Evolutionary conservation across 2,888 invertebrate genomes (phyloP).

Genomic region (Aleiodes alternator): DNA sequence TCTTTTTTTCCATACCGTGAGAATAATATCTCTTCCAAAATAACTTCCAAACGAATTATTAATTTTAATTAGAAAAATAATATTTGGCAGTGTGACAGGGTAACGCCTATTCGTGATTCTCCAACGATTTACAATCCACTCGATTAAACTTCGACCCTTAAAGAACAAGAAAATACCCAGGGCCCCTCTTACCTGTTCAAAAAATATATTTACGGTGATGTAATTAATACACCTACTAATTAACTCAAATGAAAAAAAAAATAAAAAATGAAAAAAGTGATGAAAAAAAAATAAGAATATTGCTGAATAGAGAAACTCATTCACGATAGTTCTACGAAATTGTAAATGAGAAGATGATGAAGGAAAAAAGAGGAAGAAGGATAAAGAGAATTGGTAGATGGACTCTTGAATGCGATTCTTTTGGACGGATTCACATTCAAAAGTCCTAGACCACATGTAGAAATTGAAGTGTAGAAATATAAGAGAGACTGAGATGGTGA

Average conservation of each 20-base stretch:
- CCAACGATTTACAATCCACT: constrained; percentile 28
- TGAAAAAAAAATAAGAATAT: constrained; percentile 17
- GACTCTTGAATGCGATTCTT: constrained; percentile 30
- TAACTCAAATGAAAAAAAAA: constrained; percentile 10
- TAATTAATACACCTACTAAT: constrained; percentile 48
- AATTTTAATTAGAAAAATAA: constrained; percentile 24
- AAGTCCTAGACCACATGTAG: constrained; percentile 6
- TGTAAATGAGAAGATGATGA: constrained; percentile 27
- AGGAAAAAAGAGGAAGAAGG: constrained; percentile 25
- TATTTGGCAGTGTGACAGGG: constrained; percentile 18
- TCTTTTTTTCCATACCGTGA: no score
- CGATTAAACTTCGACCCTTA: constrained; percentile 30
- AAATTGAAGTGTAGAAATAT: no score
- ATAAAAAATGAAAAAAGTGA: no score
- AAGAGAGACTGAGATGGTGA: no score
- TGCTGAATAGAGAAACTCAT: constrained; percentile 28
- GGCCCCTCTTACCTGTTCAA: constrained; percentile 25
- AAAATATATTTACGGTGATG: constrained; percentile 22
- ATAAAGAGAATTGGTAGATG: constrained; percentile 26
- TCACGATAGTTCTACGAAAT: constrained; percentile 30
- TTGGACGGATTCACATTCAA: constrained; percentile 25
- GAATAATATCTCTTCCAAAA: no score
- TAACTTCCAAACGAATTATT: constrained; percentile 3
- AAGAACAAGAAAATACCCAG: background rate
- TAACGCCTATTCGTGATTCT: constrained; percentile 3